These are phyloP conservation scores for Latrodectus geometricus DNA, from an alignment of 1,140 invertebrate genomes.

Conservation along the genomic window DNA sequence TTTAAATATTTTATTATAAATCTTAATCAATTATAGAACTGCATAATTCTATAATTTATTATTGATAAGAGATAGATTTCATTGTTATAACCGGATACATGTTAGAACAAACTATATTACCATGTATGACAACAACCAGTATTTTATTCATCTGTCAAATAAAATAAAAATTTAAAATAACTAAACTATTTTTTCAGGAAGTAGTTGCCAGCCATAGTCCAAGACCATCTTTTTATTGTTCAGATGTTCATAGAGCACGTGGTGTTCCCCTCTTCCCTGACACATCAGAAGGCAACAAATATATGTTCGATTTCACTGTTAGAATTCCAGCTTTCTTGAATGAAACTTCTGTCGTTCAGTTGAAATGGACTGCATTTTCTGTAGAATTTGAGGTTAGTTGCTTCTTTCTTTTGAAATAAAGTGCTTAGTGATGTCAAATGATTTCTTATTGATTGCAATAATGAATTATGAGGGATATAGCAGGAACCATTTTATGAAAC, in stretches of 20 bases:
- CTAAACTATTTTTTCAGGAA: conserved; percentile 65
- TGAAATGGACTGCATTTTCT: conserved; percentile 61
- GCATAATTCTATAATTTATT: too few species aligned
- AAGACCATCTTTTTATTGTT: conserved; percentile 36
- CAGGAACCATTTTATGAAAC: too few species aligned
- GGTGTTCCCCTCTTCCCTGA: conserved; percentile 61
- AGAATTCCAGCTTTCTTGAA: conserved; percentile 43
- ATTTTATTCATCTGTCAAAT: too few species aligned
- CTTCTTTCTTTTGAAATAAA: background rate
- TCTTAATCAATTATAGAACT: too few species aligned
- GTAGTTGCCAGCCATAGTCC: conserved; percentile 64
- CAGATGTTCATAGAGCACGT: conserved; percentile 52
- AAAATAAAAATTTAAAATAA: too few species aligned
- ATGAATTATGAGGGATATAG: too few species aligned
- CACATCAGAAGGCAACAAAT: conserved; percentile 60
- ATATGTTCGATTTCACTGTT: conserved; percentile 64
- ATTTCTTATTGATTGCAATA: too few species aligned
- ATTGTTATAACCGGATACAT: too few species aligned
- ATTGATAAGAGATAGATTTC: too few species aligned
- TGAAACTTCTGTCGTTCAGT: conserved; percentile 61
- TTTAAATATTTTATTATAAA: too few species aligned
- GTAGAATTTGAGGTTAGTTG: conserved; percentile 30
- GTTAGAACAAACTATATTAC: too few species aligned
- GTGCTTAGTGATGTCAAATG: background rate
- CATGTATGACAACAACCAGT: too few species aligned